A percentile compares a stretch with the other conserved stretches of the same genome.
phyloP scores from a whole-genome alignment of 1,140 invertebrate genomes.

The Zaprionus africanus region DNA sequence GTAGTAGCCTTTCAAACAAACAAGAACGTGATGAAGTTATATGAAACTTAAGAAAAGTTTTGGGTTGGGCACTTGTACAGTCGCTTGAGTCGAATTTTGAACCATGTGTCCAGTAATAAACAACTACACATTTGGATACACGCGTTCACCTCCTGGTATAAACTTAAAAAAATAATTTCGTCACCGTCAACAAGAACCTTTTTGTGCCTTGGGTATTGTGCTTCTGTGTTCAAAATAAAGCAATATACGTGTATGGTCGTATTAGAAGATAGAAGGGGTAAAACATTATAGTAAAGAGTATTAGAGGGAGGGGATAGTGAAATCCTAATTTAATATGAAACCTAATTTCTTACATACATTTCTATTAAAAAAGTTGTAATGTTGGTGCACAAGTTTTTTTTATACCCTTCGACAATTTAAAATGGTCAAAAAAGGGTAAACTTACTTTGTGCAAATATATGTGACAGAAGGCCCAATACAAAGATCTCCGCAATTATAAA shows the following conservation, averaged over 20 bases:
- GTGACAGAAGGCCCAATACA: too few relatives aligned
- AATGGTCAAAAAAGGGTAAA: too few relatives aligned
- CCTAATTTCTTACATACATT: slow-evolving; percentile 72
- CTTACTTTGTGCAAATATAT: too few relatives aligned
- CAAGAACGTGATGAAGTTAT: slow-evolving; percentile 31
- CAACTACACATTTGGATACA: slow-evolving; percentile 41
- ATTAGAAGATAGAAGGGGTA: too few relatives aligned
- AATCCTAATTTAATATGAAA: slow-evolving; percentile 76
- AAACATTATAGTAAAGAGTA: not conserved
- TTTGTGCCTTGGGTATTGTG: slow-evolving; percentile 72
- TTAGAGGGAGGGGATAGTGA: slow-evolving; percentile 47
- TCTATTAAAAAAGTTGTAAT: slow-evolving; percentile 51
- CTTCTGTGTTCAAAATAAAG: slow-evolving; percentile 20
- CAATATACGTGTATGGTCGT: not conserved
- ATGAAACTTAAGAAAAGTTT: slow-evolving; percentile 20
- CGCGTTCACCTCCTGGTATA: slow-evolving; percentile 57
- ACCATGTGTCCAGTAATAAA: not conserved
- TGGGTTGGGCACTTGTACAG: not conserved
- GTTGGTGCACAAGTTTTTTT: not conserved
- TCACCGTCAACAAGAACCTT: slow-evolving; percentile 76
- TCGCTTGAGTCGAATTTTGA: not conserved
- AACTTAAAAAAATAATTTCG: slow-evolving; percentile 80
- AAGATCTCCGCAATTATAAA: too few relatives aligned
- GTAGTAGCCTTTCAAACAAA: slow-evolving; percentile 48
- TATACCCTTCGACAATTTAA: too few relatives aligned